Base-by-base conservation (phyloP, 2,797 vertebrate species). In the Sebastes iracundus region DNA sequence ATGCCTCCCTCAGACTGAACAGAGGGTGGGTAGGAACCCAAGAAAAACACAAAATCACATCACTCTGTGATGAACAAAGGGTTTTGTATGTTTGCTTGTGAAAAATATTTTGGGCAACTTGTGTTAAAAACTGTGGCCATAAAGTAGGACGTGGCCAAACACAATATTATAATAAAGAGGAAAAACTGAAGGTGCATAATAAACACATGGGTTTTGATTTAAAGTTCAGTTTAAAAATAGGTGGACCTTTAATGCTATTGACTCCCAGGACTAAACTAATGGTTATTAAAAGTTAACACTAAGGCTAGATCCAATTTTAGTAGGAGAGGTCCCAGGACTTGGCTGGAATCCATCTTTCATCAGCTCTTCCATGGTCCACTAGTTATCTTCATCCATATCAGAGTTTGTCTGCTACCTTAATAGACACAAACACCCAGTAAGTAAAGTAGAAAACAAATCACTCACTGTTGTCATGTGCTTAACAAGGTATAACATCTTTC, bases 1-100 rank as follows among this genome's bases (percentile, higher is more conserved):
- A 95, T 96, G 96, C 90, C 88, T 92, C 94, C 92, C 87, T 88
- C 81, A 92, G 92, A 93, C 86, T 86, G 79, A 88, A 82, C 84
- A 82, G 82, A 90, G 88, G 89, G 84, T 85, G 87, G 90, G 90
- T 75, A 80, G 79, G 71, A 87, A 72, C 53, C 69, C 35, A 27
- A 55, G 30, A 49, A 69, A 73, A 49, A 23, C 53, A 61, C 28
- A 3, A 49, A 49, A 18, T 49, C 33, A 52, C 60, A 80, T 74
- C 46, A 23, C 52, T 70, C 18, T 81, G 25, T 76, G 58, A 61
- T 60, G 53, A 82, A 76, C 61, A 16, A 66, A 75, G 30, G 4
- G 8, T 52, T 84, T 75, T 64, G 20, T 73, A 3, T 12, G 61
- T 62, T 27, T n/a, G 4, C 18, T 18, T 30, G 27, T 69, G 1